Conservation (phyloP, 2,113 vertebrate species). For the Pterocles orientalis region DNA sequence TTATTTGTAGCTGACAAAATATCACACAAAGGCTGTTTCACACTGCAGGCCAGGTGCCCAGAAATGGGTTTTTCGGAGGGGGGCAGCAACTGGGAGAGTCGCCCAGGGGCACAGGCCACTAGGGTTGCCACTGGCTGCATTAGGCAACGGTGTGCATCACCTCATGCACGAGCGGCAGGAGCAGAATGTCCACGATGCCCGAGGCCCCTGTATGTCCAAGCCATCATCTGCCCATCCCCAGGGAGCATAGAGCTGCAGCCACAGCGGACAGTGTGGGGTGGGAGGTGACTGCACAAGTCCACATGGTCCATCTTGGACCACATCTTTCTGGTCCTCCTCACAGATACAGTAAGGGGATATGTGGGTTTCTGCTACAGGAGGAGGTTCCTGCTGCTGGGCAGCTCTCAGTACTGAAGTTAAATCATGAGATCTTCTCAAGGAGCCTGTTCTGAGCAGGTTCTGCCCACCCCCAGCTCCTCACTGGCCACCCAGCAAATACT, state of each 20-base stretch:
- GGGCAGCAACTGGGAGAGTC: not conserved
- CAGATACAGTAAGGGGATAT: fast-evolving
- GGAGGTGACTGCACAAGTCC: not conserved
- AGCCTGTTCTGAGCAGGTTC: not conserved
- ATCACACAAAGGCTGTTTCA: conserved; percentile 65
- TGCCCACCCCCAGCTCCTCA: not conserved
- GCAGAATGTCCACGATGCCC: not conserved
- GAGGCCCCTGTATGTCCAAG: not conserved
- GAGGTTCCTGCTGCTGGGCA: not conserved
- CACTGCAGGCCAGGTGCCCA: conserved; percentile 64
- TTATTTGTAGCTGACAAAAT: conserved; percentile 68
- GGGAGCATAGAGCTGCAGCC: not conserved
- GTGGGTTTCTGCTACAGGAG: not conserved
- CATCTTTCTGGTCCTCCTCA: not conserved
- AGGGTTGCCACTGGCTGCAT: not conserved
- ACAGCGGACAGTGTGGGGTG: not conserved
- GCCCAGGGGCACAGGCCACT: not conserved
- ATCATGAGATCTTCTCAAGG: not conserved
- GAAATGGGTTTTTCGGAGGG: conserved; percentile 1
- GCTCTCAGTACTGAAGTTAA: not conserved
- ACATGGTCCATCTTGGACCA: fast-evolving
- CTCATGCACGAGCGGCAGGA: not conserved
- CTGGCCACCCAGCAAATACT: not conserved
- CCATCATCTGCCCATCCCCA: not conserved
- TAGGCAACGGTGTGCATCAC: not conserved